phyloP scores from a whole-genome alignment of 2,113 vertebrate species.

The Colistium nudipinnis region DNA sequence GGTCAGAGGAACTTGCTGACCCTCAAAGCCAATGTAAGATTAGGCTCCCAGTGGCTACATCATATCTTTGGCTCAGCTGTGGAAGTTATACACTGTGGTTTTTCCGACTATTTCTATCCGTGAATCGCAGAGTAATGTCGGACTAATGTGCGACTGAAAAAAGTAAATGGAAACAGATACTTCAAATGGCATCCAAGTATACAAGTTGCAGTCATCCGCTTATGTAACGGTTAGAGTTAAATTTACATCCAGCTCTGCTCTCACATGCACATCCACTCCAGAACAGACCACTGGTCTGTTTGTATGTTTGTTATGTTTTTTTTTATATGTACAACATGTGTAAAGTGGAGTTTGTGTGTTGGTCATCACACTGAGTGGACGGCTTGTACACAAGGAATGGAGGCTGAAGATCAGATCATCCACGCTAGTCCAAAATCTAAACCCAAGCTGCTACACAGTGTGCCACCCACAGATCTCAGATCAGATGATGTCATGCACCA shows the following conservation, averaged over 20 bases:
- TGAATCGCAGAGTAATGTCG: conserved; percentile 5
- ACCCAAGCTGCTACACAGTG: conserved; percentile 12
- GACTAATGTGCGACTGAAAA: conserved; percentile 10
- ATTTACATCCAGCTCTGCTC: conserved; percentile 27
- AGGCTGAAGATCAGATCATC: conserved; percentile 21
- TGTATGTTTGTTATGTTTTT: conserved; percentile 11
- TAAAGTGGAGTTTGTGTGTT: background rate
- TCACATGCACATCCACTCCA: conserved; percentile 17
- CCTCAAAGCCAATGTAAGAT: conserved; percentile 11
- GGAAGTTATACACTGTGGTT: conserved; percentile 1
- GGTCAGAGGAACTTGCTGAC: conserved; percentile 36
- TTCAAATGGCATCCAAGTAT: conserved; percentile 28
- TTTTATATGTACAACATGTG: background rate
- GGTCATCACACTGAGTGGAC: background rate
- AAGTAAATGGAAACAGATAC: conserved; percentile 40
- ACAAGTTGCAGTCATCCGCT: conserved; percentile 36
- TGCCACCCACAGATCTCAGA: conserved; percentile 42
- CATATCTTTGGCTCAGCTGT: conserved; percentile 21
- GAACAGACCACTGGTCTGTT: conserved; percentile 21
- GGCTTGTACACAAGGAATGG: background rate
- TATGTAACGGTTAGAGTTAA: conserved; percentile 44
- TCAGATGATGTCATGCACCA: conserved; percentile 58
- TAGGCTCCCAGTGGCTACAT: conserved; percentile 9
- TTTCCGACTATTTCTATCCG: conserved; percentile 3
- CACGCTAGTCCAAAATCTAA: conserved; percentile 9